Evolutionary conservation across 2,888 invertebrate species (phyloP).

Genomic region (Aleiodes testaceus): DNA sequence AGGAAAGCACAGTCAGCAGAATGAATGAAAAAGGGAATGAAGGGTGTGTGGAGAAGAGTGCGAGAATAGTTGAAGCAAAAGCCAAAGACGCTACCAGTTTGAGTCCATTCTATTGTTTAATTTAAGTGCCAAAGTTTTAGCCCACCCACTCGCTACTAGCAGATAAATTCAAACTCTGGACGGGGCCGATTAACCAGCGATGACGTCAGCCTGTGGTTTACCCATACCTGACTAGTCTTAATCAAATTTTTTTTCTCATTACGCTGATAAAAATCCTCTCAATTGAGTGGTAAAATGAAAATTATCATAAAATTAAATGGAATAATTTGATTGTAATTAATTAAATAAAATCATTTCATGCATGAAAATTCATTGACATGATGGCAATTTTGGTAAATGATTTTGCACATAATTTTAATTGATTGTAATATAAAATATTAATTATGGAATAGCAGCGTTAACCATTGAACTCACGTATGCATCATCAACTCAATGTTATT

Average conservation of each 20-base stretch:
- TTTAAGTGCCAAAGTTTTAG: conserved; percentile 71
- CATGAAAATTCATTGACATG: too few relatives aligned
- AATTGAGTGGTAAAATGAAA: too few relatives aligned
- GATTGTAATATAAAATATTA: conserved; percentile 23
- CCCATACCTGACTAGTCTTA: conserved; percentile 36
- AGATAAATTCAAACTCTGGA: conserved; percentile 62
- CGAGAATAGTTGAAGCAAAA: conserved; percentile 53
- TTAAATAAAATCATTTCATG: too few relatives aligned
- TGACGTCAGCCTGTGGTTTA: conserved; percentile 42
- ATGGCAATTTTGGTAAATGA: neutral
- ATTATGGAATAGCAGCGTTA: conserved; percentile 20
- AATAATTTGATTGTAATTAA: too few relatives aligned
- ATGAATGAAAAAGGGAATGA: conserved; percentile 41
- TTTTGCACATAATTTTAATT: conserved; percentile 7
- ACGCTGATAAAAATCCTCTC: too few relatives aligned
- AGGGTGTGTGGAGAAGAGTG: conserved; percentile 19
- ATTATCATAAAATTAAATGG: too few relatives aligned
- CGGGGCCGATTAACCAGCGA: conserved; percentile 41
- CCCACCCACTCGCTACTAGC: conserved; percentile 43
- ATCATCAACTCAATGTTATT: conserved; percentile 25
- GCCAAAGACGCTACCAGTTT: conserved; percentile 42
- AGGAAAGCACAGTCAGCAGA: conserved; percentile 45
- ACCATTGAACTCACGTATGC: conserved; percentile 1
- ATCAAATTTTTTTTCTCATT: conserved; percentile 9
- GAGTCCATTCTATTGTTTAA: conserved; percentile 69